phyloP scores from a whole-genome alignment of 2,888 invertebrate species.

The Euproctis similis region DNA sequence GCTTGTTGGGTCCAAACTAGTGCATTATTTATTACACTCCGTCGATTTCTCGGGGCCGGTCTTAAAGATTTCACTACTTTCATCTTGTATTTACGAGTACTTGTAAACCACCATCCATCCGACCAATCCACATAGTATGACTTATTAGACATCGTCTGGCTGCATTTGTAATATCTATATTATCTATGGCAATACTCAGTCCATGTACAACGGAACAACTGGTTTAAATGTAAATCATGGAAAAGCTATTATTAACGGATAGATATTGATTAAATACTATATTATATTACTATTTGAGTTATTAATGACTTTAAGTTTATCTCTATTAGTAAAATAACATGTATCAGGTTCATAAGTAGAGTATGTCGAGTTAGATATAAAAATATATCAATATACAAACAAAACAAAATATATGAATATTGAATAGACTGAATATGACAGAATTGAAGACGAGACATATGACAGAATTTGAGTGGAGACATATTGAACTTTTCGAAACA shows the following conservation, averaged over 20 bases:
- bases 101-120: constrained; percentile 34
- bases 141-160: constrained; percentile 5
- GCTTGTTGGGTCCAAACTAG: constrained; percentile 56
- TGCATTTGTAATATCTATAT: constrained; percentile 7
- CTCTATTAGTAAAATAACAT: too few species aligned
- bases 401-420: too few species aligned
- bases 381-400: too few species aligned
- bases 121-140: constrained; percentile 27
- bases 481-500: too few species aligned
- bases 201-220: constrained; percentile 3
- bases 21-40: constrained; percentile 70
- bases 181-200: too few species aligned
- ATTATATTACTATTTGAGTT: too few species aligned
- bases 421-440: too few species aligned
- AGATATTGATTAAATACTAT: neutral
- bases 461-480: too few species aligned
- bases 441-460: too few species aligned
- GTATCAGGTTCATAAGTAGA: too few species aligned
- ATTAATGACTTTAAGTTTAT: too few species aligned
- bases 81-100: constrained; percentile 58
- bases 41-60: constrained; percentile 62
- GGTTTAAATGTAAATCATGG: constrained; percentile 7
- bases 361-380: too few species aligned
- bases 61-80: constrained; percentile 71
- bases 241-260: neutral